phyloP scores from a whole-genome alignment of 2,888 invertebrate genomes.

The Ochlodes sylvanus region DNA sequence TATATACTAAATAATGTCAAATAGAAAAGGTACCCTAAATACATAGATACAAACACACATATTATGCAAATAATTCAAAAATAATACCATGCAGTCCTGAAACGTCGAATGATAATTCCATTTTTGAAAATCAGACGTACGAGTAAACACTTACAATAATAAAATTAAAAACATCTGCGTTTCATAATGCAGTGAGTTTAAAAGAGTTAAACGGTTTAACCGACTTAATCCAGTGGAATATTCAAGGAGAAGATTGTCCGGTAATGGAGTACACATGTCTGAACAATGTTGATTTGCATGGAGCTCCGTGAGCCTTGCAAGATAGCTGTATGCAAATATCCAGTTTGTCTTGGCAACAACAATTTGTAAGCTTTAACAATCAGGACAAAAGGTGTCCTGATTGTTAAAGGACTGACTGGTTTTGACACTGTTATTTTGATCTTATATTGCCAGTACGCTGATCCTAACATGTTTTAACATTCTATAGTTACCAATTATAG shows the following conservation, averaged over 20 bases:
- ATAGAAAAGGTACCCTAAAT: no score
- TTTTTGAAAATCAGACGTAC: no score
- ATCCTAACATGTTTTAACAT: background rate
- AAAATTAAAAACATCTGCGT: no score
- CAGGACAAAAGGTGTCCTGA: no score
- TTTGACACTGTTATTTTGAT: background rate
- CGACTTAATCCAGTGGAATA: background rate
- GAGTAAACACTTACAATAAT: no score
- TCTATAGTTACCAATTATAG: background rate
- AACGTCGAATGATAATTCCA: no score
- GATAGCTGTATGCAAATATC: constrained; percentile 33
- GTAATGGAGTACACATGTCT: constrained; percentile 26
- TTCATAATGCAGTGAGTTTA: no score
- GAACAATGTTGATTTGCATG: constrained; percentile 27
- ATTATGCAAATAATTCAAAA: no score
- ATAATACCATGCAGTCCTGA: no score
- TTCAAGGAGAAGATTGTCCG: constrained; percentile 15
- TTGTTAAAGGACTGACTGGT: background rate
- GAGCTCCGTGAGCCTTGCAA: constrained; percentile 22
- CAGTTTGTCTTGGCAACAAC: constrained; percentile 27
- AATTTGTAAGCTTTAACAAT: background rate
- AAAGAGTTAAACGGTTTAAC: no score
- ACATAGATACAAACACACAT: no score
- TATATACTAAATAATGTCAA: no score
- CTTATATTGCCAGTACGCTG: background rate